These are phyloP conservation scores for Strigops habroptila DNA, from an alignment of 2,113 vertebrate species.

Conservation along the genomic window DNA sequence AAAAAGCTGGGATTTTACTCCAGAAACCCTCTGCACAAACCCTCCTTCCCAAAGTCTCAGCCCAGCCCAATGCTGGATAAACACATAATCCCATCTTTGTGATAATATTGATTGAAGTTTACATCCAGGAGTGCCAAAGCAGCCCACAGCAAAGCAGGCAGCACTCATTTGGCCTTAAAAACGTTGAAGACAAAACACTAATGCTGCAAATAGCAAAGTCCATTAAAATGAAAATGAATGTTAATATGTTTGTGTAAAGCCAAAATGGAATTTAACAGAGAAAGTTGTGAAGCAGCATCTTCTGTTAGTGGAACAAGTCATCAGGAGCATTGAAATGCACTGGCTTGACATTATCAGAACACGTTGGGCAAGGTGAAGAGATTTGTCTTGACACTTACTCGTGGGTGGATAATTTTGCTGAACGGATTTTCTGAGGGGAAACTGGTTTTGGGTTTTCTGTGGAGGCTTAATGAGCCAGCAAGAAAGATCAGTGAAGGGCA, in stretches of 20 bases:
- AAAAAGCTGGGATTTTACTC: not conserved
- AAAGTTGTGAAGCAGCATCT: not conserved
- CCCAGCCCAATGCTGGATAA: not conserved
- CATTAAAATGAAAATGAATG: not conserved
- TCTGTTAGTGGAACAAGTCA: not conserved
- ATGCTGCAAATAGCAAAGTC: not conserved
- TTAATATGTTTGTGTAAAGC: slow-evolving; percentile 6
- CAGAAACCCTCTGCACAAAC: not conserved
- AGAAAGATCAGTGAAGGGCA: not conserved
- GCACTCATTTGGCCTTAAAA: not conserved
- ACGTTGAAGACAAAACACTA: not conserved
- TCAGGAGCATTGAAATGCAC: not conserved
- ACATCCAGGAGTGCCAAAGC: not conserved
- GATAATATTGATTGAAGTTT: not conserved
- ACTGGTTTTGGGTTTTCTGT: not conserved
- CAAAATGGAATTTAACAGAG: not conserved
- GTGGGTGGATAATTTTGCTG: slow-evolving; percentile 5
- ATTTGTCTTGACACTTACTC: slow-evolving; percentile 32
- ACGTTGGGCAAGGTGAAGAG: slow-evolving; percentile 6
- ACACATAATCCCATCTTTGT: not conserved
- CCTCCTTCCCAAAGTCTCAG: not conserved
- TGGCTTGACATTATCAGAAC: slow-evolving; percentile 19
- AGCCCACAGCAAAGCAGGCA: not conserved
- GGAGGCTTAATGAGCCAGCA: slow-evolving; percentile 5
- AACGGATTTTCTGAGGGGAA: not conserved